phyloP scores from a whole-genome alignment of 2,888 invertebrate species.

The Drosophila diplacantha region DNA sequence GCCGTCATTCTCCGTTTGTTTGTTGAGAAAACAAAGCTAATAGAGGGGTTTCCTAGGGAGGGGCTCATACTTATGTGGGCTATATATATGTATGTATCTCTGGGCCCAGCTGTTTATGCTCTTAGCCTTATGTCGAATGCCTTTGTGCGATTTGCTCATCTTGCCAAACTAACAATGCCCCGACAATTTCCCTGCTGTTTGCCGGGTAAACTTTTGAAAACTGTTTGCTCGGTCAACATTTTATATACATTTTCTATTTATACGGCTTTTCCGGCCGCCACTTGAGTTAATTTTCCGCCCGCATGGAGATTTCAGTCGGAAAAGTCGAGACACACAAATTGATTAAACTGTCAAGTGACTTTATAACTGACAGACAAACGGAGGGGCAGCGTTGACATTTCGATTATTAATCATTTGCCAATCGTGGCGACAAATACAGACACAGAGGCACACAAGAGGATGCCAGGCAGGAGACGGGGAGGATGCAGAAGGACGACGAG shows the following conservation, averaged over 20 bases:
- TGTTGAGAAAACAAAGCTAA: slow-evolving; percentile 52
- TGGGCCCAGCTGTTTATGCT: slow-evolving; percentile 48
- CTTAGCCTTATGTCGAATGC: slow-evolving; percentile 39
- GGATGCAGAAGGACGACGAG: slow-evolving; percentile 9
- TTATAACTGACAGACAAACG: slow-evolving; percentile 57
- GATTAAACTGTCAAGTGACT: slow-evolving; percentile 73
- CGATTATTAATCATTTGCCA: slow-evolving; percentile 70
- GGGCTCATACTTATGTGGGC: slow-evolving; percentile 29
- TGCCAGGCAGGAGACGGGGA: neutral
- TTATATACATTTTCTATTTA: slow-evolving; percentile 45
- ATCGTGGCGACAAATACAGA: slow-evolving; percentile 25
- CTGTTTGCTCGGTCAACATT: slow-evolving; percentile 53
- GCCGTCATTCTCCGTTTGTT: slow-evolving; percentile 45
- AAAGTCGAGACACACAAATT: slow-evolving; percentile 49
- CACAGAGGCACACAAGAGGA: slow-evolving; percentile 1
- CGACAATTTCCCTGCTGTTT: slow-evolving; percentile 33
- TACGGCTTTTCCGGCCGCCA: slow-evolving; percentile 31
- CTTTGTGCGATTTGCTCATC: slow-evolving; percentile 46
- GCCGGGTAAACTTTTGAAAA: slow-evolving; percentile 46
- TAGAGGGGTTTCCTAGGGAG: slow-evolving; percentile 15
- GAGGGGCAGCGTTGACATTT: slow-evolving; percentile 60
- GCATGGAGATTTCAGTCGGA: slow-evolving; percentile 46
- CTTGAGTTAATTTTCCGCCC: slow-evolving; percentile 35
- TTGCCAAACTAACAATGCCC: slow-evolving; percentile 39
- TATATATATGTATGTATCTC: slow-evolving; percentile 15